Evolutionary conservation across 2,113 vertebrate genomes (phyloP).

Genomic region (Grammomys surdaster): DNA sequence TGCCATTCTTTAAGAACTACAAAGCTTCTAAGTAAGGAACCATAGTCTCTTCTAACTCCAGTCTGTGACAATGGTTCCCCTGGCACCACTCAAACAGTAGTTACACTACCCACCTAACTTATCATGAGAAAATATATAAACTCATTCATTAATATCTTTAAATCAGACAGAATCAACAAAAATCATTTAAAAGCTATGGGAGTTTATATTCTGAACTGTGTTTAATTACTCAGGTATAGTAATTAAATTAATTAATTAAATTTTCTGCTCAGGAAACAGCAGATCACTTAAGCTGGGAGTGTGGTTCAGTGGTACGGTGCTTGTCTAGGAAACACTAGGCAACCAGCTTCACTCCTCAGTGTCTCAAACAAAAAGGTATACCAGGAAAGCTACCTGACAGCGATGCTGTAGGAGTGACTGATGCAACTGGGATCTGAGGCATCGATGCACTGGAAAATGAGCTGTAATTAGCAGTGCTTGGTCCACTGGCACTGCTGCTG

Average conservation of each 20-base stretch:
- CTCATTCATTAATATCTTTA: background rate
- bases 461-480: constrained; percentile 91
- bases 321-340: background rate
- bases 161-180: constrained; percentile 2
- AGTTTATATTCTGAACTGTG: constrained; percentile 22
- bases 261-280: background rate
- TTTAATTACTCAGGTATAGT: background rate
- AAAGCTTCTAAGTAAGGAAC: background rate
- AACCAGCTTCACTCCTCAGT: background rate
- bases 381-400: constrained; percentile 90
- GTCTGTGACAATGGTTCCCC: background rate
- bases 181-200: background rate
- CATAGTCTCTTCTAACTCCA: background rate
- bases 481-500: constrained; percentile 84
- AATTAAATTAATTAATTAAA: background rate
- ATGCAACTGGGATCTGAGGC: constrained; percentile 98
- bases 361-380: background rate
- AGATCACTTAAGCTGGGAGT: background rate
- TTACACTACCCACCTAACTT: background rate
- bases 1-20: background rate
- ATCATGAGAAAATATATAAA: constrained; percentile 10
- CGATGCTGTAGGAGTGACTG: constrained; percentile 97
- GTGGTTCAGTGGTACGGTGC: background rate
- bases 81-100: background rate
- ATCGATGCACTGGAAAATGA: constrained; percentile 97